Base-by-base conservation (phyloP, 30 jellyfish, hydroid and myxozoan genomes). In the Cassiopea xamachana region DNA sequence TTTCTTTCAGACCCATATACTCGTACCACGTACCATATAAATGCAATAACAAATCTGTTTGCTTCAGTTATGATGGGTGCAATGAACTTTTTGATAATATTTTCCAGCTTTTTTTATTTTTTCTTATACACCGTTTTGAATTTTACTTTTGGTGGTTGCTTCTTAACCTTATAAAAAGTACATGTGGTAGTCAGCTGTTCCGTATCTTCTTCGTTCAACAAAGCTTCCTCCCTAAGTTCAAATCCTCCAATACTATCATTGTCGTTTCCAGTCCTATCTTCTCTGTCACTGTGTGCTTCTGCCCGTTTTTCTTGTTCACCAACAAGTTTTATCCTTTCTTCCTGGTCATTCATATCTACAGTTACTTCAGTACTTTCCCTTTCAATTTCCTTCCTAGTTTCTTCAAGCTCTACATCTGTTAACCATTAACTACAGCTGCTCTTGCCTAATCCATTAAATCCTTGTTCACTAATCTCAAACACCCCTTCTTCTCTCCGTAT, bases 401-500 rank as follows among this genome's bases (percentile, higher is more conserved):
- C 86, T 43, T 77, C 73, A 46, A 77, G 86, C 27, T 77, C 86
- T 44, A 77, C 86, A 8, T 48, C 73, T 46, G 73, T 77, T 50
- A 39, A 48, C 73, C 9, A 77, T 77, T 77, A 44, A 48, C 73
- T 17, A 44, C 73, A 1, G 59, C 48, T 77, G 73, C 86, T 48
- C 86, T 4, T 18, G 48, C 86, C 73, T 77, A 73, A 51, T 51
- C 64, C 9, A 51, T 9, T 9, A n/a, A 80, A 16, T 60, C 79
- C 59, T 59, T 80, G 89, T 60, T 55, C 79, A n/a, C 79, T 50
- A 16, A 80, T 60, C 74, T 80, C 89, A 80, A 80, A 80, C 60
- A n/a, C 58, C 58, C 79, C 58, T 80, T 80, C 9, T 4, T 80
- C 4, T 50, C 89, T 27, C 87, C 87, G 48, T 44, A 46, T 47